Percentiles rank a stretch among this genome's conserved stretches.
Evolutionary conservation across 2,113 vertebrate species (phyloP).

Genomic region (Pomatostomus ruficeps): DNA sequence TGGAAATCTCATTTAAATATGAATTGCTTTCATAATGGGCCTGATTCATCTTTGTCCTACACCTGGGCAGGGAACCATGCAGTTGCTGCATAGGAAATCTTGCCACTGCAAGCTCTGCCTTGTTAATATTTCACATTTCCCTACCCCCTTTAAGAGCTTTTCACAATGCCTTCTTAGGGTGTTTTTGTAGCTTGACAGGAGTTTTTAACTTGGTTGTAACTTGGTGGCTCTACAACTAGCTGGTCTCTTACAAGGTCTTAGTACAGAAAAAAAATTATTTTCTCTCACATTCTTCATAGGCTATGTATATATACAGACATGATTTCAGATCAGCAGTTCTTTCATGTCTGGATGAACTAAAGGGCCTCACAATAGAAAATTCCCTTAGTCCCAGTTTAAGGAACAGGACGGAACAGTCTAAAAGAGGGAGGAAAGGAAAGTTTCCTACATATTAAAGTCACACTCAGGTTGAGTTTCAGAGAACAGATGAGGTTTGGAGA

Average conservation of each 20-base stretch:
- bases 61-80: background rate
- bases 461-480: background rate
- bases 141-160: background rate
- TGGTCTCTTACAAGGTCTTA: background rate
- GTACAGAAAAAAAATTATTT: background rate
- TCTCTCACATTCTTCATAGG: background rate
- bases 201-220: background rate
- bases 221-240: background rate
- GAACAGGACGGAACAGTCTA: background rate
- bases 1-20: slow-evolving; percentile 47
- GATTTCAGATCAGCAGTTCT: background rate
- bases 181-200: background rate
- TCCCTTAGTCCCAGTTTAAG: background rate
- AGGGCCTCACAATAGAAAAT: background rate
- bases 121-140: background rate
- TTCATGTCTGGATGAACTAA: background rate
- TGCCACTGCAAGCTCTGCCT: background rate
- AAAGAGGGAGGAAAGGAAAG: background rate
- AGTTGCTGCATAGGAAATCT: background rate
- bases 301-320: background rate
- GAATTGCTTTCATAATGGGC: slow-evolving; percentile 33
- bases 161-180: background rate
- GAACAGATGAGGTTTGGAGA: background rate
- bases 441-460: background rate
- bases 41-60: slow-evolving; percentile 21